Conservation (phyloP, 2,113 vertebrate species). For the Myotis yumanensis region DNA sequence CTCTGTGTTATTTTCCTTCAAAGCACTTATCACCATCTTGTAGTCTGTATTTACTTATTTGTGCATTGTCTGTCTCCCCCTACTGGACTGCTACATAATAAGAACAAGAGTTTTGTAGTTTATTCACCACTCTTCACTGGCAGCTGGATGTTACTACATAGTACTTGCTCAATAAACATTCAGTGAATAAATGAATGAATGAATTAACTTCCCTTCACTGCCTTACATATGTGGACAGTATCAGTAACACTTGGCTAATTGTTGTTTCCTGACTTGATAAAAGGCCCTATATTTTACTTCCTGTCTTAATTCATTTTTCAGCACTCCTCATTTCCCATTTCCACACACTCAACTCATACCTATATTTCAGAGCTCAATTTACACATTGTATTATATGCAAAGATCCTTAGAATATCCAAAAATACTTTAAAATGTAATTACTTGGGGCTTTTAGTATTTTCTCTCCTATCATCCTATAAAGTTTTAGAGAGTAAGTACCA, state of each 20-base stretch:
- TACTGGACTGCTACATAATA: neutral
- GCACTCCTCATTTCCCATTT: neutral
- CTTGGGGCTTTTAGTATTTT: neutral
- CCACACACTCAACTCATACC: neutral
- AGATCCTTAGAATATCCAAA: neutral
- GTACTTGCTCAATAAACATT: neutral
- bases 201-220: neutral
- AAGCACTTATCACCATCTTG: neutral
- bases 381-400: neutral
- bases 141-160: neutral
- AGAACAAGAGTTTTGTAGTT: neutral
- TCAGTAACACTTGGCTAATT: neutral
- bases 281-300: neutral
- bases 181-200: neutral
- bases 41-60: neutral
- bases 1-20: neutral
- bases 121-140: neutral
- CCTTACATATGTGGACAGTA: neutral
- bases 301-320: neutral
- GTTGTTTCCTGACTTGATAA: neutral
- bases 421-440: neutral
- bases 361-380: neutral
- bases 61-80: neutral
- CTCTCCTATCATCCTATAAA: neutral
- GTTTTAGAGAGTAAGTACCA: neutral